Conservation (phyloP, 2,113 vertebrate species). For the Bubalus kerabau region DNA sequence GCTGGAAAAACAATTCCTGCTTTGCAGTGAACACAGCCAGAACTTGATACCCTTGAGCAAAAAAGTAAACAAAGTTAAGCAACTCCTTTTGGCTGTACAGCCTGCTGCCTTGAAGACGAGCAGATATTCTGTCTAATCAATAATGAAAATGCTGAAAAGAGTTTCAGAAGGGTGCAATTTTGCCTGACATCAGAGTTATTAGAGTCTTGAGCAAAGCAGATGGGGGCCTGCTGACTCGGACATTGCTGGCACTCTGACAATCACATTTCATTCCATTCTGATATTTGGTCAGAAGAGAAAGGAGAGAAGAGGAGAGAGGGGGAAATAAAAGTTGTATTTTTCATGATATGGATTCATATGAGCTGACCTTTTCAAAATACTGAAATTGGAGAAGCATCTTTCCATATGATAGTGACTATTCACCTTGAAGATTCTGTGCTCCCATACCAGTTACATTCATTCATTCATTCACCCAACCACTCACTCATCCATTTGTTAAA, state of each 20-base stretch:
- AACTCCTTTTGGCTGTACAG: slow-evolving; percentile 52
- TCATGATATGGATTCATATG: not conserved
- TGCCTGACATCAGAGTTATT: not conserved
- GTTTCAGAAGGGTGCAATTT: not conserved
- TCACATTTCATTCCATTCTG: not conserved
- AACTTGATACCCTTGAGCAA: not conserved
- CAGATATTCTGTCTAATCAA: slow-evolving; percentile 13
- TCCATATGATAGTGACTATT: not conserved
- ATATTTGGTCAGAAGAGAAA: not conserved
- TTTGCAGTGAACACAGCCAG: not conserved
- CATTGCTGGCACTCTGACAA: not conserved
- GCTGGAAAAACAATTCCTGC: slow-evolving; percentile 21
- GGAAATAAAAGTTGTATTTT: not conserved
- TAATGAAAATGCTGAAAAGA: slow-evolving; percentile 38
- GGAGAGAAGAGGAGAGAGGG: no score
- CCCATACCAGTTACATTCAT: not conserved
- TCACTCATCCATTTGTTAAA: not conserved
- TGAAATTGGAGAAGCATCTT: not conserved
- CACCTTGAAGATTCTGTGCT: not conserved
- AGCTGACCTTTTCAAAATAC: not conserved
- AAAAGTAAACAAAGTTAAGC: slow-evolving; percentile 24
- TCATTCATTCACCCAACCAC: not conserved
- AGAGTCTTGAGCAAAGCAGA: not conserved
- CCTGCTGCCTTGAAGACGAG: slow-evolving; percentile 12
- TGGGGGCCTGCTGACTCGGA: not conserved